phyloP scores from a whole-genome alignment of 2,113 vertebrate genomes.

The Microtus pennsylvanicus region DNA sequence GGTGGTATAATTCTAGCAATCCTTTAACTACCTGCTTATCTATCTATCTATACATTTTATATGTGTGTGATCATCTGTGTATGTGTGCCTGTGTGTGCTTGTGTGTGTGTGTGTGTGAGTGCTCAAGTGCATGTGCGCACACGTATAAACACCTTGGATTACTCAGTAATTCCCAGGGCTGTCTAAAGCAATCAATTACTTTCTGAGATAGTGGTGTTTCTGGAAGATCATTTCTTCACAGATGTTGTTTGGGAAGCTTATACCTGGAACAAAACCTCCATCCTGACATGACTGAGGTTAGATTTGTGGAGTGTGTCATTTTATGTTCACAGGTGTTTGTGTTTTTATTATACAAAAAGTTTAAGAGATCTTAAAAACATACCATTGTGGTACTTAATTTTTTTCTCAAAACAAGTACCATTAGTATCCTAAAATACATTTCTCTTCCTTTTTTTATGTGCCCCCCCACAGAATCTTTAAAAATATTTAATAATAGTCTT shows the following conservation, averaged over 20 bases:
- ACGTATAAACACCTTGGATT: not conserved
- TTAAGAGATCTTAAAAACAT: not conserved
- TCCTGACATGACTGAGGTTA: not conserved
- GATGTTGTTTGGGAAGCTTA: not conserved
- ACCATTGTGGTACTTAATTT: not conserved
- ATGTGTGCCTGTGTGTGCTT: too few species aligned
- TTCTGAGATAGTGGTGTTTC: not conserved
- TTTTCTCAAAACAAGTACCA: not conserved
- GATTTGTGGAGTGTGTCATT: not conserved
- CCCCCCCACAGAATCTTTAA: not conserved
- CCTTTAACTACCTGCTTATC: too few species aligned
- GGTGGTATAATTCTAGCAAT: not conserved
- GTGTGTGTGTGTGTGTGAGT: too few species aligned
- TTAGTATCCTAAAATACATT: not conserved
- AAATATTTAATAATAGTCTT: not conserved
- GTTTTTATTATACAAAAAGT: not conserved
- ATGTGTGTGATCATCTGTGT: too few species aligned
- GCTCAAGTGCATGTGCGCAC: too few species aligned
- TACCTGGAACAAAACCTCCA: fast-evolving
- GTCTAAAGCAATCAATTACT: not conserved
- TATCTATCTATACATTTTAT: too few species aligned
- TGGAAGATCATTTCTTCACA: not conserved
- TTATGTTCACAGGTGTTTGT: not conserved
- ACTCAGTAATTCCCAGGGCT: not conserved
- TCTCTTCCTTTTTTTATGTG: not conserved